Base-by-base conservation (phyloP, 2,888 invertebrate species). In the Acheta domesticus region DNA sequence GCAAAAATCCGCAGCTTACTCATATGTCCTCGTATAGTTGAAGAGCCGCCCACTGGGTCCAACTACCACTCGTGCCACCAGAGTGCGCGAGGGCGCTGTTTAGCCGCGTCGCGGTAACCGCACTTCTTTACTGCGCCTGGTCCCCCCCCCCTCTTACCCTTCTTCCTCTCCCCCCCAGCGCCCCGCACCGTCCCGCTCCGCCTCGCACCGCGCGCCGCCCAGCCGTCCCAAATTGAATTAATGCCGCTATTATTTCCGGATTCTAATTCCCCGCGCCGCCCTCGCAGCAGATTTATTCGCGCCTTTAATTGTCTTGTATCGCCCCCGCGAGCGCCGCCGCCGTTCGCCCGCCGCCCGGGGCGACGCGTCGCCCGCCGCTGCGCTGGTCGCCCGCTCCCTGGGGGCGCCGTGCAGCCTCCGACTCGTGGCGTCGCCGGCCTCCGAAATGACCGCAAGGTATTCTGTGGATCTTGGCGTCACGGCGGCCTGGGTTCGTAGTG, bases 241-340 rank as follows among this genome's bases (percentile, higher is more conserved):
- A 62, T 62, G 62, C 62, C n/a, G 62, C 62, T 62, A 62, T 62
- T 62, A 62, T 62, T 62, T 62, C 62, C 62, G 62, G 62, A 62
- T 62, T 62, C 62, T 62, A 62, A 62, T 62, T 62, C 62, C 62
- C 8, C 62, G 62, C 62, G 16, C 62, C 62, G 62, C 62, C 16
- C 62, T 19, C 16, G 8, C 16, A 19, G 62, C 16, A 62, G 62
- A 62, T 62, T 62, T 62, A 62, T 62, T 62, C 62, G 62, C 62
- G n/a, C 62, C 62, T 62, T 62, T 62, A 62, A 62, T 62, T 62
- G 62, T 62, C 62, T 62, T 62, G 62, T 62, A 62, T 62, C 62
- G 14, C 62, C 62, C 62, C 62, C 62, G n/a, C 14, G n/a, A n/a
- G 14, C 14, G 14, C 62, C 62, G 14, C 62, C 16, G 0, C 8